Percentiles rank a stretch among this genome's conserved stretches.
These are phyloP conservation scores for Esperia sulphurella DNA, from an alignment of 2,888 invertebrate genomes.

Conservation along the genomic window DNA sequence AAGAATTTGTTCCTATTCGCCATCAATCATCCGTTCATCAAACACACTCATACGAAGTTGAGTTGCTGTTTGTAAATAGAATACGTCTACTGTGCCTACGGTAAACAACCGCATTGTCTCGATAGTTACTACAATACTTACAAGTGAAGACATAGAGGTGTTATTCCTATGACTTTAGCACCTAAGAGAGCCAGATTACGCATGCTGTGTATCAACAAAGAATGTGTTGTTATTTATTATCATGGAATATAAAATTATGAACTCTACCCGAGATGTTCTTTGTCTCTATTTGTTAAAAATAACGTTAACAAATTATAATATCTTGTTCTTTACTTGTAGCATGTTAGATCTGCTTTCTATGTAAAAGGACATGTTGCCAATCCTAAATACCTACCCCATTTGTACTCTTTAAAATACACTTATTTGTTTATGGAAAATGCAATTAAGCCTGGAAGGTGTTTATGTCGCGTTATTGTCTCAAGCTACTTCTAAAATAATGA, in stretches of 20 bases:
- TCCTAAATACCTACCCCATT: no score
- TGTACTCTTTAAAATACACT: no score
- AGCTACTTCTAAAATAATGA: no score
- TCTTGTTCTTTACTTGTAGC: background rate
- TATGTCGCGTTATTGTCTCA: no score
- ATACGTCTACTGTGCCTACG: conserved; percentile 6
- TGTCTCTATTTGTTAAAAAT: background rate
- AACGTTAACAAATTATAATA: background rate
- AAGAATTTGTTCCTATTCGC: no score
- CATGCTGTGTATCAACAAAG: conserved; percentile 7
- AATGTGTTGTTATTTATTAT: conserved; percentile 2
- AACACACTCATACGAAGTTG: no score
- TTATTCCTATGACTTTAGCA: conserved; percentile 25
- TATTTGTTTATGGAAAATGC: no score
- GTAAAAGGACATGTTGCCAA: background rate
- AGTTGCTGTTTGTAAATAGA: no score
- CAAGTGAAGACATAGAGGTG: conserved; percentile 39
- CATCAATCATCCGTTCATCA: conserved; percentile 20
- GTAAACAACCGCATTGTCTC: conserved; percentile 15
- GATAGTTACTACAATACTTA: conserved; percentile 23
- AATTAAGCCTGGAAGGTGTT: no score
- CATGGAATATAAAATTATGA: conserved; percentile 8
- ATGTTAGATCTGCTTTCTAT: no score
- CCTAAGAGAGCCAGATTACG: conserved; percentile 15
- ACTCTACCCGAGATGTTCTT: conserved; percentile 17